phyloP scores from a whole-genome alignment of 2,888 invertebrate genomes.

The Oligia fasciuncula region DNA sequence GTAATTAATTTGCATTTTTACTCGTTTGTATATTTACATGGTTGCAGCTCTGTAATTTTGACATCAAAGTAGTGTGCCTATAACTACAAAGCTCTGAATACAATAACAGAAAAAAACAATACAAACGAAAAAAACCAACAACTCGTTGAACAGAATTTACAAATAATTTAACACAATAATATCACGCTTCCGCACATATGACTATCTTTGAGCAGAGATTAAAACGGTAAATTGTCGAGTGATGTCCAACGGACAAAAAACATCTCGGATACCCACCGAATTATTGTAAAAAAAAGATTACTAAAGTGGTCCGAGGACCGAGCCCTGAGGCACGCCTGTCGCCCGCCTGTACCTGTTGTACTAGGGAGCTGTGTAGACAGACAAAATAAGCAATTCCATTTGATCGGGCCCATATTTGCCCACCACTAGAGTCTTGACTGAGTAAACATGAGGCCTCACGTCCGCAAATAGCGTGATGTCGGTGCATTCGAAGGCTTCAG shows the following conservation, averaged over 20 bases:
- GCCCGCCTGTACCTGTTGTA: constrained; percentile 85
- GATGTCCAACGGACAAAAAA: constrained; percentile 80
- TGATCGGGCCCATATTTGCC: constrained; percentile 89
- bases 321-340: constrained; percentile 81
- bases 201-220: constrained; percentile 80
- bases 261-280: constrained; percentile 79
- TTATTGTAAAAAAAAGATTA: constrained; percentile 80
- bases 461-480: constrained; percentile 88
- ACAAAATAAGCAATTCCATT: constrained; percentile 90
- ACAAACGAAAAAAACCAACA: constrained; percentile 59
- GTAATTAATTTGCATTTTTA: not conserved
- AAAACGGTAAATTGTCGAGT: constrained; percentile 81
- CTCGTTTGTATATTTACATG: not conserved
- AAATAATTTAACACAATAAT: constrained; percentile 79
- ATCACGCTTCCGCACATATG: constrained; percentile 79
- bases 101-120: constrained; percentile 39
- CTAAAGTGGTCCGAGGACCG: constrained; percentile 76
- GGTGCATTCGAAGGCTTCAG: constrained; percentile 83
- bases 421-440: constrained; percentile 89
- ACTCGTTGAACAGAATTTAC: constrained; percentile 72
- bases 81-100: constrained; percentile 7
- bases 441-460: constrained; percentile 88
- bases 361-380: constrained; percentile 87
- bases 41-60: not conserved
- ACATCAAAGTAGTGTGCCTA: not conserved